Evolutionary conservation across 2,113 vertebrate species (phyloP).

Genomic region (Lophura nycthemera): DNA sequence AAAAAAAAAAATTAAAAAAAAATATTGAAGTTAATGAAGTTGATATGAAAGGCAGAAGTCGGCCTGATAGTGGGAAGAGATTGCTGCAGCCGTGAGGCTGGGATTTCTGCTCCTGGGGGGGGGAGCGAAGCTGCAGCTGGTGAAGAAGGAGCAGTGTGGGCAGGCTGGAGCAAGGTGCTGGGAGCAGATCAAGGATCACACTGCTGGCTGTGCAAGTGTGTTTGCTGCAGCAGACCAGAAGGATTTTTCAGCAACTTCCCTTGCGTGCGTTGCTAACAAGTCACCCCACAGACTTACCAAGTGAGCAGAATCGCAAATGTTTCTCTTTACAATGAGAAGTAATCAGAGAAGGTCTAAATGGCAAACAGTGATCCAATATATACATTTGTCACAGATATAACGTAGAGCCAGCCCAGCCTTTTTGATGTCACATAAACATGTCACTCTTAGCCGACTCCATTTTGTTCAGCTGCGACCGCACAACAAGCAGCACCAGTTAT

Average conservation of each 20-base stretch:
- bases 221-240: slow-evolving; percentile 68
- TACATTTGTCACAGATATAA: slow-evolving; percentile 76
- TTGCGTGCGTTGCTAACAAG: slow-evolving; percentile 70
- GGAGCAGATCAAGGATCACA: slow-evolving; percentile 24
- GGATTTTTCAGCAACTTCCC: slow-evolving; percentile 69
- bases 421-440: slow-evolving; percentile 76
- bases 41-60: background rate
- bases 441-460: slow-evolving; percentile 72
- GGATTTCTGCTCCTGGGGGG: background rate
- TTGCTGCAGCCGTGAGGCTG: background rate
- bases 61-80: background rate
- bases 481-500: slow-evolving; percentile 60
- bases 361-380: slow-evolving; percentile 65
- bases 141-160: background rate
- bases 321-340: slow-evolving; percentile 69
- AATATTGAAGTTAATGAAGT: background rate
- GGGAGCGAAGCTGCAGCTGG: background rate
- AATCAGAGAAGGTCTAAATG: slow-evolving; percentile 72
- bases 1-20: background rate
- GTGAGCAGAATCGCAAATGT: slow-evolving; percentile 71
- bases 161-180: slow-evolving; percentile 11
- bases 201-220: background rate
- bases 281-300: slow-evolving; percentile 66
- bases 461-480: slow-evolving; percentile 62
- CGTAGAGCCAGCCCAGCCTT: slow-evolving; percentile 67